Evolutionary conservation across 2,113 vertebrate genomes (phyloP), one percentile per base, ranked within the genome.

Genomic region (Cebidichthys violaceus): DNA sequence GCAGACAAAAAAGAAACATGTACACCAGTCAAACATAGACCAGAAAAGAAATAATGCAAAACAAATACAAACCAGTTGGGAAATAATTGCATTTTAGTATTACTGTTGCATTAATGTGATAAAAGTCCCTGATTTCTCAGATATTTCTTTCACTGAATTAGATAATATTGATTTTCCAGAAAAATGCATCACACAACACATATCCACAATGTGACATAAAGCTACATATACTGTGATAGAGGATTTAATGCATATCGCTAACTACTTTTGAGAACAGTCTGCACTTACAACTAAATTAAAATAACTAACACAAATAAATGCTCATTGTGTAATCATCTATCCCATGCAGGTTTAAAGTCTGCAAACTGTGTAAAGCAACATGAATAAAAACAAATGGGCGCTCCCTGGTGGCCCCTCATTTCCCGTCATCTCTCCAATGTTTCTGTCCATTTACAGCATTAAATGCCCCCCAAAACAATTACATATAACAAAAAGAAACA

Each of bases 21-120:
- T 37, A 45, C 57, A 77, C 47, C 3, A 22, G 54, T 88, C 35
- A 89, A 65, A 80, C 47, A 71, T 5, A 75, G 64, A 70, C 4
- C 43, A 67, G n/a, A 7, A 55, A 69, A 10, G 8, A 41, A 64
- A 31, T 9, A 61, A 7, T 55, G 9, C 14, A 61, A 18, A 61
- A 11, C 10, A n/a, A 54, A 7, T 55, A 4, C 14, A 61, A 18
- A 61, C 27, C 10, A 33, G 5, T 62, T 10, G 64, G 27, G 18
- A 33, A 69, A 69, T 50, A 70, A 17, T 10, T 37, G 33, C 4
- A 18, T 11, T 24, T 57, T 7, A 70, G 9, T 22, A 18, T 69
- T 35, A 27, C 22, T 29, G 41, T 6, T 59, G 17, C 37, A 73
- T 41, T 17, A 60, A 22, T 29, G n/a, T 27, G 22, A 57, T 24